Conservation (phyloP, 2,797 vertebrate species). For the Cercopithecus diana region DNA sequence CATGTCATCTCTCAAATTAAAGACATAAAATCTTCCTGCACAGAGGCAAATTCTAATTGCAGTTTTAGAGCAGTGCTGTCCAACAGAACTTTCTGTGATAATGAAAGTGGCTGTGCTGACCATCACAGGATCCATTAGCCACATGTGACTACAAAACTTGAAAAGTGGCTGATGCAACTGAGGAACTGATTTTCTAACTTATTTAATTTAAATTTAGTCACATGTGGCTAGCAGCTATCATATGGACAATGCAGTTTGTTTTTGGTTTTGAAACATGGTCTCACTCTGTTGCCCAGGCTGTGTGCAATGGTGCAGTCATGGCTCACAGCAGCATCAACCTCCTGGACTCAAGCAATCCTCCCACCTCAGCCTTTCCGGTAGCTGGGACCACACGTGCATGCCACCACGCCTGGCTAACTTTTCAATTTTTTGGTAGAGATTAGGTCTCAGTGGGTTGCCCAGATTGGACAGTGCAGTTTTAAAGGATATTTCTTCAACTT, state of each 20-base stretch:
- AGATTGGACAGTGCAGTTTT: not conserved
- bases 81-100: not conserved
- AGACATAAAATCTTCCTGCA: not conserved
- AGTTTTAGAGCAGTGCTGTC: not conserved
- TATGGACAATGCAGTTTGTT: not conserved
- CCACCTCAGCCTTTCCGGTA: not conserved
- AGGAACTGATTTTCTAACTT: not conserved
- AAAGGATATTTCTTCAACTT: not conserved
- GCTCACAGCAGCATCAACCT: not conserved
- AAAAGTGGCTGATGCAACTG: not conserved
- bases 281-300: not conserved
- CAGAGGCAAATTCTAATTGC: not conserved
- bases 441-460: not conserved
- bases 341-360: not conserved
- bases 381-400: not conserved
- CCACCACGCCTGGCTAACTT: not conserved
- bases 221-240: not conserved
- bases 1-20: not conserved
- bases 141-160: not conserved
- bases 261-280: not conserved
- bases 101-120: not conserved
- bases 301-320: not conserved
- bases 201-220: not conserved
- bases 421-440: not conserved
- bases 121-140: not conserved